These are phyloP conservation scores for Drosophila buzzatii DNA, from an alignment of 2,888 invertebrate species.

Conservation along the genomic window DNA sequence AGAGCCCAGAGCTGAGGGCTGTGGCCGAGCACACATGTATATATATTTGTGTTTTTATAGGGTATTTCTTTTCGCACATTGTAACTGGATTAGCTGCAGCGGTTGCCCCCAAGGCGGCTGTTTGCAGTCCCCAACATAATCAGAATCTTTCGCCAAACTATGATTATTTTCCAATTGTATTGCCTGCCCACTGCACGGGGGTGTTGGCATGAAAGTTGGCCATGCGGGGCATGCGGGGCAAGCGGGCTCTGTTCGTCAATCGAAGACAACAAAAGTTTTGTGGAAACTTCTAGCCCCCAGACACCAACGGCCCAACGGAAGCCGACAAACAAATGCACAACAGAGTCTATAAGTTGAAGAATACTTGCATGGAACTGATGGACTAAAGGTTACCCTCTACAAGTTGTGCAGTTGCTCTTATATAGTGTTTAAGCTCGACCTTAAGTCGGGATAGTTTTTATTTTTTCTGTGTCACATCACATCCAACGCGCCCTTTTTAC, in stretches of 20 bases:
- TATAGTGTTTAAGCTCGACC: too few species aligned
- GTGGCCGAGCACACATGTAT: too few species aligned
- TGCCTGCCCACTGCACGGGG: constrained; percentile 19
- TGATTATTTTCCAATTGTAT: constrained; percentile 69
- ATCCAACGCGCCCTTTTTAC: neutral
- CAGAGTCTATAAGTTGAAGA: constrained; percentile 30
- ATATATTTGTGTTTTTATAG: neutral
- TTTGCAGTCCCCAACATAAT: constrained; percentile 65
- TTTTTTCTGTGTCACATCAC: too few species aligned
- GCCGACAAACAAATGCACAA: constrained; percentile 44
- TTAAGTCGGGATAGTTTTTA: too few species aligned
- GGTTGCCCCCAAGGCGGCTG: constrained; percentile 47
- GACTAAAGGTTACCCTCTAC: constrained; percentile 15
- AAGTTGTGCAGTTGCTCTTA: too few species aligned
- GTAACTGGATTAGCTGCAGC: constrained; percentile 56
- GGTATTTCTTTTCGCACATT: constrained; percentile 53
- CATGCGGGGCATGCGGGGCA: neutral
- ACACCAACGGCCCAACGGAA: constrained; percentile 20
- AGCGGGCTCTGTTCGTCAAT: constrained; percentile 28
- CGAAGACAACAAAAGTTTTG: constrained; percentile 48
- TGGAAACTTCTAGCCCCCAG: constrained; percentile 50
- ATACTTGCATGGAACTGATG: constrained; percentile 1
- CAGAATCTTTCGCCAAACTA: constrained; percentile 60
- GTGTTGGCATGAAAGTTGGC: constrained; percentile 3
- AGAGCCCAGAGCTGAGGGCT: neutral